Conservation (phyloP, 2,888 invertebrate genomes). For the Drosophila austrosaltans region DNA sequence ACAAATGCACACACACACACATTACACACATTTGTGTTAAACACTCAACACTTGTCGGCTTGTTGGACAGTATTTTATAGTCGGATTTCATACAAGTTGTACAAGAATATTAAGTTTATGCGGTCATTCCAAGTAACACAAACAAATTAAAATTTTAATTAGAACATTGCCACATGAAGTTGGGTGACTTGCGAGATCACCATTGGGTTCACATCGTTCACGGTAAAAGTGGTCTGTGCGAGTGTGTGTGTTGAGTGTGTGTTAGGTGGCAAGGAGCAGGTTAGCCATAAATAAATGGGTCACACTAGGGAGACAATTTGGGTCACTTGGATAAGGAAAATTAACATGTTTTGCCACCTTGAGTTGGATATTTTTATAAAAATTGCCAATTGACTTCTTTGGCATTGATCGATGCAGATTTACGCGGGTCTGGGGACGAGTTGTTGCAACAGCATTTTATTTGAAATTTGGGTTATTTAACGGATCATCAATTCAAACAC, state of each 20-base stretch:
- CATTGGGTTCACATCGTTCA: slow-evolving; percentile 21
- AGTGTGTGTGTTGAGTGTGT: slow-evolving; percentile 6
- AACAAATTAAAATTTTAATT: slow-evolving; percentile 61
- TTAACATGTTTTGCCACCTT: slow-evolving; percentile 50
- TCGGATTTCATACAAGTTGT: slow-evolving; percentile 18
- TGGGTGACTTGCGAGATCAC: slow-evolving; percentile 12
- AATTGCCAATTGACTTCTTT: slow-evolving; percentile 28
- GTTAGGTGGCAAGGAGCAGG: slow-evolving; percentile 35
- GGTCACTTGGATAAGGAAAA: slow-evolving; percentile 36
- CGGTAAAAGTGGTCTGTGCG: background rate
- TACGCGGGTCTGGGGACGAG: slow-evolving; percentile 26
- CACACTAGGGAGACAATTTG: slow-evolving; percentile 35
- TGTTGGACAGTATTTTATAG: background rate
- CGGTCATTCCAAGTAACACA: slow-evolving; percentile 57
- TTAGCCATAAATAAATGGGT: slow-evolving; percentile 60
- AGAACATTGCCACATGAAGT: slow-evolving; percentile 67
- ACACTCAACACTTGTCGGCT: slow-evolving; percentile 31
- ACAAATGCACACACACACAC: slow-evolving; percentile 16
- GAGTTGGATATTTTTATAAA: slow-evolving; percentile 22
- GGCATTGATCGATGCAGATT: slow-evolving; percentile 48
- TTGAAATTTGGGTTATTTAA: slow-evolving; percentile 71
- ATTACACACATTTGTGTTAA: slow-evolving; percentile 41
- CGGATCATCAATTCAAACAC: slow-evolving; percentile 47
- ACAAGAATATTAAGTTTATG: slow-evolving; percentile 57
- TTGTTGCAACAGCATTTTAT: slow-evolving; percentile 48